Evolutionary conservation across 2,888 invertebrate species (phyloP), one percentile per base, ranked within the genome.

Genomic region (Agrotis exclamationis): DNA sequence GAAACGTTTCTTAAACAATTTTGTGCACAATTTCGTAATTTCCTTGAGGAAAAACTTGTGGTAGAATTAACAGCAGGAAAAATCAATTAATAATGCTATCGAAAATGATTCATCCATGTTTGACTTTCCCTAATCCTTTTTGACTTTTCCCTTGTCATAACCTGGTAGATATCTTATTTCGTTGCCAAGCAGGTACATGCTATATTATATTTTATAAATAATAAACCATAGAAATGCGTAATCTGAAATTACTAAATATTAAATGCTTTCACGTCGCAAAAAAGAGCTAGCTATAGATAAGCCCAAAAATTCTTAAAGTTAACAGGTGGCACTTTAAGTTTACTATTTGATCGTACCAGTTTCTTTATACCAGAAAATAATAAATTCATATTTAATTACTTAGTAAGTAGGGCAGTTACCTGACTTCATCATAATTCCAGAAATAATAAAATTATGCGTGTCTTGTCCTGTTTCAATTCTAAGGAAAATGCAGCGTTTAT

Each of bases 391-490:
- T 20, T 64, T 44, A 44, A 57, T 16, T 62, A 56, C n/a, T 53
- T 45, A 51, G 18, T 57, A 64, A 33, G 0, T 44, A 58, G 3
- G 33, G 33, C 0, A 33, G 33, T 3, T 0, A 28, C 33, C 24
- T 65, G 72, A 65, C 44, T 71, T 56, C 67, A 63, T 76, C 47
- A 48, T 63, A 68, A 59, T 79, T 76, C 79, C 68, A 79, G 79
- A 66, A 79, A 79, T 50, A 16, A 58, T 28, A 22, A 67, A 59
- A 67, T 48, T 54, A 54, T 54, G 22, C 28, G 28, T 16, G 11
- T 18, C 14, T 71, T 76, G 44, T 79, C 79, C 79, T 72, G 60
- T 72, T 47, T 22, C 44, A 75, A 50, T 64, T 71, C 58, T 75
- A 56, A 69, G 65, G 74, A 78, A 78, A 66, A 70, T 54, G 28